Percentiles rank a stretch among this genome's conserved stretches.
Evolutionary conservation across 1,140 invertebrate species (phyloP).

Genomic region (Cheumatopsyche charites): DNA sequence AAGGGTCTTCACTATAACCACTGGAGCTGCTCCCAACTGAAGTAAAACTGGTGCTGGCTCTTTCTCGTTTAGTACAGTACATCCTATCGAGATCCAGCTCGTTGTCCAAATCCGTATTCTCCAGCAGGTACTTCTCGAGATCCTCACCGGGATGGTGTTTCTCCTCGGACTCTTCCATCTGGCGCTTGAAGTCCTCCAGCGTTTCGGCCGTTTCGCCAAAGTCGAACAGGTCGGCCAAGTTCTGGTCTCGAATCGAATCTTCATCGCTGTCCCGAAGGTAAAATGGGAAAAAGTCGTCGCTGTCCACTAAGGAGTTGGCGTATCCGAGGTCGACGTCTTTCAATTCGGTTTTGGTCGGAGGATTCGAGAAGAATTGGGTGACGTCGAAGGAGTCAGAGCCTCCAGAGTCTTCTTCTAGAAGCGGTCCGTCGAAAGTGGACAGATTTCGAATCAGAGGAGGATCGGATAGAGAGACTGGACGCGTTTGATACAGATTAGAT

Average conservation of each 20-base stretch:
- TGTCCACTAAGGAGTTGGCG: conserved; percentile 53
- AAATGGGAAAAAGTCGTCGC: conserved; percentile 58
- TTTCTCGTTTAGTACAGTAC: conserved; percentile 58
- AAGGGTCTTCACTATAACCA: conserved; percentile 57
- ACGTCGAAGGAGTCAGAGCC: conserved; percentile 35
- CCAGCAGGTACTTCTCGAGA: conserved; percentile 56
- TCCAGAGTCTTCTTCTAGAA: conserved; percentile 45
- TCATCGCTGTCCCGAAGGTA: conserved; percentile 53
- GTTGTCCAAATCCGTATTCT: conserved; percentile 56
- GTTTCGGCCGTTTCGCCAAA: conserved; percentile 57
- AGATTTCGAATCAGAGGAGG: conserved; percentile 40
- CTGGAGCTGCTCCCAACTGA: conserved; percentile 58
- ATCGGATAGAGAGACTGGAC: not conserved
- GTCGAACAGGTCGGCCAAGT: conserved; percentile 57
- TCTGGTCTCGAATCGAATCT: conserved; percentile 57
- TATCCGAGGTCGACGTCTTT: conserved; percentile 51
- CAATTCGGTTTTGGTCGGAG: conserved; percentile 36
- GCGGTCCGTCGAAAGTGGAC: conserved; percentile 39
- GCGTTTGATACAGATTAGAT: not conserved
- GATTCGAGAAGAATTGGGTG: conserved; percentile 39
- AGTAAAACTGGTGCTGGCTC: conserved; percentile 60
- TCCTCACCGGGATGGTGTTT: conserved; percentile 55
- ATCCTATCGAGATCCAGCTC: conserved; percentile 56
- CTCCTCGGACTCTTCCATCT: conserved; percentile 54
- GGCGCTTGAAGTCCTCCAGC: conserved; percentile 54